Conservation (phyloP, 2,797 vertebrate species). For the Morus bassanus region DNA sequence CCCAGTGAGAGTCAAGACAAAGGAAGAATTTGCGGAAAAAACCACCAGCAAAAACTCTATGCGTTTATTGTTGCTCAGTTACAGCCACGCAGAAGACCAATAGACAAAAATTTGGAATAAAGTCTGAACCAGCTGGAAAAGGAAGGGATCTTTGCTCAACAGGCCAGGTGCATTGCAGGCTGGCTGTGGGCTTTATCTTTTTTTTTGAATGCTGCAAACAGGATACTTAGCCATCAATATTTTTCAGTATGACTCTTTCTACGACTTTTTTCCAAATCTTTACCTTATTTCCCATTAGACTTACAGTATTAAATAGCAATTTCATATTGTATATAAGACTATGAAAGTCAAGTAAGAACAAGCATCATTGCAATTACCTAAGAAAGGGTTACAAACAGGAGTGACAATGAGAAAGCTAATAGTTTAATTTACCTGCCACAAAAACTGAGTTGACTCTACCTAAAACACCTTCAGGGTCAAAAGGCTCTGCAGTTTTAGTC, state of each 20-base stretch:
- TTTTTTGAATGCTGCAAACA: neutral
- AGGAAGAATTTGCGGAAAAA: neutral
- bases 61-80: neutral
- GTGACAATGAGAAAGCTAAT: neutral
- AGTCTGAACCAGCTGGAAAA: constrained; percentile 15
- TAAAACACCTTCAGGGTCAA: constrained; percentile 83
- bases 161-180: constrained; percentile 8
- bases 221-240: neutral
- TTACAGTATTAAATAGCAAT: neutral
- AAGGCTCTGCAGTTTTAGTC: constrained; percentile 78
- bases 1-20: neutral
- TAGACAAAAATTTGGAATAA: neutral
- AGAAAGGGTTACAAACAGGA: neutral
- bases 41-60: neutral
- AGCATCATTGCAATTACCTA: neutral
- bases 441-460: constrained; percentile 79
- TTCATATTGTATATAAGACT: neutral
- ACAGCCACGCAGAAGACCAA: constrained; percentile 3
- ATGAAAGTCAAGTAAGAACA: neutral
- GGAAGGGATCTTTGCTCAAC: neutral
- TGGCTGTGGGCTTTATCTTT: neutral
- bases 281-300: constrained; percentile 44
- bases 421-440: constrained; percentile 78
- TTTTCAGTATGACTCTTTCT: neutral
- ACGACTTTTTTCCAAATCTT: neutral